Conservation (phyloP, 2,797 vertebrate genomes). For the Ctenopoma kingsleyae region DNA sequence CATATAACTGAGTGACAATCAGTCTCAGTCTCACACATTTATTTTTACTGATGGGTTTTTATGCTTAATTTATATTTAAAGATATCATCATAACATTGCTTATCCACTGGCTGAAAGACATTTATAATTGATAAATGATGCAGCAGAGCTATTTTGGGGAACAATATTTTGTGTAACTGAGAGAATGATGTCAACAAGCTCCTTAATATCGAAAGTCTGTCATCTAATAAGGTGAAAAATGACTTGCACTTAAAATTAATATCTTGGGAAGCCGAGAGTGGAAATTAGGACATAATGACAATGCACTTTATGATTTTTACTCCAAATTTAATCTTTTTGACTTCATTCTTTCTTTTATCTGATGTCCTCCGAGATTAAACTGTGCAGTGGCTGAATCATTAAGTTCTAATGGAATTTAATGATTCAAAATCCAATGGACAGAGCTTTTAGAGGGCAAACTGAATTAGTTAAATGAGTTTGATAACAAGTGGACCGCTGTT, state of each 20-base stretch:
- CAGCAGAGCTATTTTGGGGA: neutral
- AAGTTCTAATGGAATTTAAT: conserved; percentile 51
- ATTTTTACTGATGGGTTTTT: too few species aligned
- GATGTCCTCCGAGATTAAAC: conserved; percentile 15
- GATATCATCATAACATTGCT: neutral
- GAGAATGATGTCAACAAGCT: neutral
- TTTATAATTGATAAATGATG: neutral
- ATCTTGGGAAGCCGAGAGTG: conserved; percentile 9
- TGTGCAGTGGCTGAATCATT: conserved; percentile 26
- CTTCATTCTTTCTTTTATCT: conserved; percentile 9
- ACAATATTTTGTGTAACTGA: neutral
- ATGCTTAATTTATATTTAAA: neutral
- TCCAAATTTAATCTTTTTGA: conserved; percentile 15
- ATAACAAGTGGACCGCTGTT: conserved; percentile 66
- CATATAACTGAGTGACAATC: too few species aligned
- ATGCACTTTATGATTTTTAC: neutral
- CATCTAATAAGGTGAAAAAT: conserved; percentile 18
- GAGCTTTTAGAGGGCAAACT: conserved; percentile 57
- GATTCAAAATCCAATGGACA: conserved; percentile 54
- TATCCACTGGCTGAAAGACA: neutral
- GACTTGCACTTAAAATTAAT: conserved; percentile 15
- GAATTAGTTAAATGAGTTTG: conserved; percentile 62
- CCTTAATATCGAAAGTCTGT: conserved; percentile 2
- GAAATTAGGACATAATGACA: conserved; percentile 11
- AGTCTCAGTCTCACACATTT: too few species aligned